A percentile compares a stretch with the other conserved stretches of the same genome.
These are phyloP conservation scores for Felis catus DNA, from an alignment of 2,113 vertebrate species.

Conservation along the genomic window F.catus_Fca126_mat1.0 CM031428.1:54134001-54134500, in stretches of 20 bases:
- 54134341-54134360: not conserved
- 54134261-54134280: not conserved
- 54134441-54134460: no score
- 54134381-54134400: not conserved
- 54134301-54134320: not conserved
- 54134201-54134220: not conserved
- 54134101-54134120: not conserved
- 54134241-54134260: not conserved
- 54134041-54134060: not conserved
- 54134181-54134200: not conserved
- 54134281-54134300: not conserved
- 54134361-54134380: not conserved
- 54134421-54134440: not conserved
- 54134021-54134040: not conserved
- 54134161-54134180: not conserved
- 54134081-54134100: not conserved
- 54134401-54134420: fast-evolving
- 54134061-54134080: not conserved
- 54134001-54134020: not conserved
- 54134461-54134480: not conserved
- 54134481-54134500: not conserved
- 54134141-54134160: not conserved
- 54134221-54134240: no score
- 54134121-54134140: not conserved
- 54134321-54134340: not conserved